A percentile compares a stretch with the other conserved stretches of the same genome.
Conservation (phyloP, 1,140 invertebrate genomes). For the Dufourea novaeangliae region DNA sequence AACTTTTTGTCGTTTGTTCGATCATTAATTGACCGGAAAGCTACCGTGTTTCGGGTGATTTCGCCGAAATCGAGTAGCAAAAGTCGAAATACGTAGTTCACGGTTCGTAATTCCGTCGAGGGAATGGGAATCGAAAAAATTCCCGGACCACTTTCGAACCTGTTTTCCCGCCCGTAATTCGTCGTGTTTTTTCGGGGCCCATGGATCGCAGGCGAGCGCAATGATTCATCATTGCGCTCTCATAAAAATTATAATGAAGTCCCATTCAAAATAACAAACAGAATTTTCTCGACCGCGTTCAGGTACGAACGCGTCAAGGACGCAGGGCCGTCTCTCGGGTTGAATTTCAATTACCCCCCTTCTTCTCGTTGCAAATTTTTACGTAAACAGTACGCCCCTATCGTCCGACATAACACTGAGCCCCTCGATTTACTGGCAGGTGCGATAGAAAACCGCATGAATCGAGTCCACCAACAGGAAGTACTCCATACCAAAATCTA, state of each 20-base stretch:
- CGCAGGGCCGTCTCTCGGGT: not conserved
- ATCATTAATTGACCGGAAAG: not conserved
- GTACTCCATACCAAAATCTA: no score
- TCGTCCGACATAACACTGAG: no score
- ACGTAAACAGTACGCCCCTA: no score
- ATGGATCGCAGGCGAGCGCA: no score
- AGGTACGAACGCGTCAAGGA: not conserved
- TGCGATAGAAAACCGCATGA: no score
- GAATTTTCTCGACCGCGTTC: not conserved
- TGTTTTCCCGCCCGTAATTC: not conserved
- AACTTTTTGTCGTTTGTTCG: no score
- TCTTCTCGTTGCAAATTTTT: not conserved
- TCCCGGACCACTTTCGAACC: not conserved
- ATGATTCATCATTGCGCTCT: constrained; percentile 4
- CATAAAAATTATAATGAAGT: constrained; percentile 12
- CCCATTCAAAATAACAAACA: constrained; percentile 11
- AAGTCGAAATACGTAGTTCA: not conserved
- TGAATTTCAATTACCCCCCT: not conserved
- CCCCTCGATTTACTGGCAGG: no score
- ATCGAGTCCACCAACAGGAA: no score
- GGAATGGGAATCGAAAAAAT: constrained; percentile 12
- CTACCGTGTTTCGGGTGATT: not conserved
- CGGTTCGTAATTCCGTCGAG: not conserved
- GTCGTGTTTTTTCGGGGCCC: not conserved
- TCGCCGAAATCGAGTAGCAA: not conserved